Evolutionary conservation across 2,797 vertebrate genomes (phyloP).

Genomic region (Dipus sagitta): DNA sequence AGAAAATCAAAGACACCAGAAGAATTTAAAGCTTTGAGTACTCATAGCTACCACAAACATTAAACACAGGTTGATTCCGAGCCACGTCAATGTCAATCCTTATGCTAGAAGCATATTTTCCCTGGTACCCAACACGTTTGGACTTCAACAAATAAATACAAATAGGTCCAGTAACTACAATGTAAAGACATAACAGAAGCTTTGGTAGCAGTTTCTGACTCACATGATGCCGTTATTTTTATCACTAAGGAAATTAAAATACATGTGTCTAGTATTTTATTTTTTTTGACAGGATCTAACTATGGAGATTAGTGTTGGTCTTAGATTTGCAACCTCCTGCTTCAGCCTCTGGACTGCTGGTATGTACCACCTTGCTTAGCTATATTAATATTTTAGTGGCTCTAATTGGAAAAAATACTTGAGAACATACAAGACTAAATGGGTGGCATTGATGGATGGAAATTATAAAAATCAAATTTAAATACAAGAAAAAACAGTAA

Average conservation of each 20-base stretch:
- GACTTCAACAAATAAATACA: conserved; percentile 26
- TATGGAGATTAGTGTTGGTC: background rate
- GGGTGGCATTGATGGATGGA: background rate
- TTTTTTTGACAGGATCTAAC: background rate
- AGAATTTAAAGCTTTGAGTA: background rate
- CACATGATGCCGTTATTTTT: background rate
- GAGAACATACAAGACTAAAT: background rate
- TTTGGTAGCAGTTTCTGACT: background rate
- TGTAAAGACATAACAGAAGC: background rate
- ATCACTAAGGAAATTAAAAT: background rate
- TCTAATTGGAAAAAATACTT: background rate
- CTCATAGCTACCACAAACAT: background rate
- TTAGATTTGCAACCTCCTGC: background rate
- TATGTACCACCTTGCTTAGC: background rate
- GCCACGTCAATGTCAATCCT: background rate
- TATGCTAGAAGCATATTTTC: background rate
- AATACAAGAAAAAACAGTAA: background rate
- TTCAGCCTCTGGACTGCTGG: background rate
- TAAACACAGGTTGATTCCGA: background rate
- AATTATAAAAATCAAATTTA: background rate
- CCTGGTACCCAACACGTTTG: background rate
- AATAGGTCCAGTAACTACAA: background rate
- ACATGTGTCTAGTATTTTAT: background rate
- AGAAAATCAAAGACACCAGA: background rate
- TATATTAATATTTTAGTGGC: background rate